These are phyloP conservation scores for Ctenoplectra terminalis DNA, from an alignment of 1,140 invertebrate genomes.

Conservation along the genomic window DNA sequence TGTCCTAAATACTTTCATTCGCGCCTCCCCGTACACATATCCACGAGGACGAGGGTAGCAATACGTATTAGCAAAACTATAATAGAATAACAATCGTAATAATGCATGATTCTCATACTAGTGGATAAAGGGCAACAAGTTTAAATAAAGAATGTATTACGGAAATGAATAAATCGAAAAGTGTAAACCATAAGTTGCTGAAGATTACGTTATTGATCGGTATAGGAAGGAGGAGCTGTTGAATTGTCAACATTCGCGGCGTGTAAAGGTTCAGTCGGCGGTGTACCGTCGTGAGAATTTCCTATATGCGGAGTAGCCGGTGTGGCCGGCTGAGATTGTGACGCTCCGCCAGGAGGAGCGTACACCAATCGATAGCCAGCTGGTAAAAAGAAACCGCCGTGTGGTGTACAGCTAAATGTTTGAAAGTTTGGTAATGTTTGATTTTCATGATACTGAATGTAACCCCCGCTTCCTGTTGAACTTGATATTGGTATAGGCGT, in stretches of 20 bases:
- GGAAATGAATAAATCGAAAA: slow-evolving; percentile 54
- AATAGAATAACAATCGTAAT: slow-evolving; percentile 63
- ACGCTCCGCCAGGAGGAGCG: slow-evolving; percentile 73
- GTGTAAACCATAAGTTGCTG: slow-evolving; percentile 54
- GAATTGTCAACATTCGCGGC: slow-evolving; percentile 58
- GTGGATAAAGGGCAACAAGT: slow-evolving; percentile 49
- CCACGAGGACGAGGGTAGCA: slow-evolving; percentile 34
- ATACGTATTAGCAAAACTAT: slow-evolving; percentile 63
- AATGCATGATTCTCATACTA: slow-evolving; percentile 50
- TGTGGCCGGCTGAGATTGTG: slow-evolving; percentile 73
- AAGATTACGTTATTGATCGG: slow-evolving; percentile 70
- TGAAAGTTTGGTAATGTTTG: slow-evolving; percentile 75
- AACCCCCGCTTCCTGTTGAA: slow-evolving; percentile 57
- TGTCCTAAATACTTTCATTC: slow-evolving; percentile 59
- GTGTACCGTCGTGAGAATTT: slow-evolving; percentile 78
- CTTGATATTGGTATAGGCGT: slow-evolving; percentile 65
- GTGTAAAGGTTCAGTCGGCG: slow-evolving; percentile 75
- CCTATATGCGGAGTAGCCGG: slow-evolving; percentile 76
- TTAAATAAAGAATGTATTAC: slow-evolving; percentile 62
- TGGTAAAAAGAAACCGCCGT: slow-evolving; percentile 79
- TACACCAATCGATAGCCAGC: slow-evolving; percentile 80
- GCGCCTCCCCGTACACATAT: slow-evolving; percentile 20
- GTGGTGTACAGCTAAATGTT: slow-evolving; percentile 73
- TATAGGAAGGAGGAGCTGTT: slow-evolving; percentile 50
- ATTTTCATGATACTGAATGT: slow-evolving; percentile 77